These are phyloP conservation scores for Agonopterix heracliana DNA, from an alignment of 2,888 invertebrate species.

Conservation along the genomic window DNA sequence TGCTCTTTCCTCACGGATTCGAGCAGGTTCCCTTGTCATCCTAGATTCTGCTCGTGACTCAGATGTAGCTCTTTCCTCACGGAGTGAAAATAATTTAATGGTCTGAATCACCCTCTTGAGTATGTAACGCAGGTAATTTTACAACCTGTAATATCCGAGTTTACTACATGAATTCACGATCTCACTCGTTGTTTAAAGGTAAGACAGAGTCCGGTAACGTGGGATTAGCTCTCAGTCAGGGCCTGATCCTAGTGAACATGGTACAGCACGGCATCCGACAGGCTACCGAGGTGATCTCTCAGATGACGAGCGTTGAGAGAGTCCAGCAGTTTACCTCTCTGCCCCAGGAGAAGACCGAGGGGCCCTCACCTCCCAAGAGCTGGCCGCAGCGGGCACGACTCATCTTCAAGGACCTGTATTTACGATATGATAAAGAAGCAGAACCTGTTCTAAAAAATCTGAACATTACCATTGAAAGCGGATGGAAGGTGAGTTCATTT, in stretches of 20 bases:
- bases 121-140: too few species aligned
- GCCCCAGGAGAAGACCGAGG: conserved; percentile 81
- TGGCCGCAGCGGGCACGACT: conserved; percentile 81
- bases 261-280: conserved; percentile 88
- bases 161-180: too few species aligned
- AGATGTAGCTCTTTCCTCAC: too few species aligned
- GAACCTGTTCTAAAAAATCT: conserved; percentile 82
- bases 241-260: conserved; percentile 85
- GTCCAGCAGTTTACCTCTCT: conserved; percentile 86
- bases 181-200: conserved; percentile 38
- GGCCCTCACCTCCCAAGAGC: conserved; percentile 71
- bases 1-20: too few species aligned
- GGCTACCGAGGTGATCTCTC: conserved; percentile 84
- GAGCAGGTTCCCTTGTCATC: too few species aligned
- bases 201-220: conserved; percentile 79
- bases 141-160: too few species aligned
- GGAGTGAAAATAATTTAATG: too few species aligned
- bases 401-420: conserved; percentile 76
- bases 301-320: conserved; percentile 89
- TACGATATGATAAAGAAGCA: conserved; percentile 78
- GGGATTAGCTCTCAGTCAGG: conserved; percentile 83
- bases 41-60: too few species aligned
- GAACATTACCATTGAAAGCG: conserved; percentile 77
- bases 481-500: conserved; percentile 75
- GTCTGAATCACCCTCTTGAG: too few species aligned